Base-by-base conservation (phyloP, 2,113 vertebrate genomes). In the Syrmaticus mikado region DNA sequence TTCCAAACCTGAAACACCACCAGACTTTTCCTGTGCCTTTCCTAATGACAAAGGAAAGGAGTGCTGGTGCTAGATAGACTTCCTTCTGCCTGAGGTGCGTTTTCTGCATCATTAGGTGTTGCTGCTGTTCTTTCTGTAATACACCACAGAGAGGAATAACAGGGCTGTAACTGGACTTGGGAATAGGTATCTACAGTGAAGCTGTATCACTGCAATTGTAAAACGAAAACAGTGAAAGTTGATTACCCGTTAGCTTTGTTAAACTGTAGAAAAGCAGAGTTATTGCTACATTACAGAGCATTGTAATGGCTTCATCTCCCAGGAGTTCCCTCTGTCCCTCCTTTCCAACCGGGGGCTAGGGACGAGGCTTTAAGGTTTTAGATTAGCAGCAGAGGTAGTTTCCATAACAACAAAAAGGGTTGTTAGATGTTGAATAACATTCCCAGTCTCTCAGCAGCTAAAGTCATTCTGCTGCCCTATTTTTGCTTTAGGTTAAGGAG, bases 391-490 rank as follows among this genome's bases (percentile, higher is more conserved):
- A 96, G 74, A 55, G 73, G 65, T 64, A n/a, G 92, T 96, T 95
- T 86, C 95, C 92, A 95, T 94, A 95, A 89, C 93, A 94, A 95
- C 96, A 74, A 43, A 40, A 70, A 72, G 75, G 53, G 21, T 67
- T 60, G 45, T 55, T 80, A 46, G 60, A 53, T 50, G 38, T 53
- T 28, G 64, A 85, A 38, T 19, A 85, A 79, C 68, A 48, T 50
- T 80, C 60, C 52, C 30, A 71, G 72, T 76, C 67, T 91, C 64
- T 19, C 79, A 41, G 79, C 85, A 87, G 93, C 87, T 89, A 1
- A 62, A 91, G 93, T 55, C 78, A 10, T 27, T 3, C 61, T 55
- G 38, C 76, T 85, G 85, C 85, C 85, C 79, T 85, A 22, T n/a
- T 90, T 96, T 68, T 85, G 64, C 76, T 67, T 60, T 65, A 67